Percentiles rank a stretch among this genome's conserved stretches.
These are phyloP conservation scores for Hyperopisus bebe DNA, from an alignment of 2,113 vertebrate genomes.

Conservation along the genomic window DNA sequence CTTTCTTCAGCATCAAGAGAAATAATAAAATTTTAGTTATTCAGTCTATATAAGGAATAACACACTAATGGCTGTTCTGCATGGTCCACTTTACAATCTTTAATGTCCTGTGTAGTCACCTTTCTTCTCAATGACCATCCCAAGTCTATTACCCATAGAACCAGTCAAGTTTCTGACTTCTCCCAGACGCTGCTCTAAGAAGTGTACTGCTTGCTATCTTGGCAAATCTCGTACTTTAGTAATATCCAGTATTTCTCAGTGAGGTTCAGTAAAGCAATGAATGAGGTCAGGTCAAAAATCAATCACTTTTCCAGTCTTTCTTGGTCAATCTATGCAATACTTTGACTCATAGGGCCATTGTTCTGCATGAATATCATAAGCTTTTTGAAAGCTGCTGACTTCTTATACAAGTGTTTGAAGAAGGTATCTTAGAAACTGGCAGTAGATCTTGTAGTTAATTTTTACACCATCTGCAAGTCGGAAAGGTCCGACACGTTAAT, in stretches of 20 bases:
- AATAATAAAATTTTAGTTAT: background rate
- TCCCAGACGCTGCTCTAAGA: background rate
- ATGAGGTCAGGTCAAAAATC: too few relatives aligned
- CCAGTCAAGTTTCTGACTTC: background rate
- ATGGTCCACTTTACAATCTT: background rate
- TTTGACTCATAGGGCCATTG: background rate
- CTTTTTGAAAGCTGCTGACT: background rate
- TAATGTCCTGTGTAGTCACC: background rate
- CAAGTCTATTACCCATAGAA: background rate
- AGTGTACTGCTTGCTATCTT: background rate
- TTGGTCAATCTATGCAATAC: background rate
- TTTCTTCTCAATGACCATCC: background rate
- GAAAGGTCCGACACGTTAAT: background rate
- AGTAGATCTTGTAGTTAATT: background rate
- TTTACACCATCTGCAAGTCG: background rate
- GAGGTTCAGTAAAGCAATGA: background rate
- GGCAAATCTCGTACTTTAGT: background rate
- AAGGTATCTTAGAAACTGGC: background rate
- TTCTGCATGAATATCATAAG: background rate
- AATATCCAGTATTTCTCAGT: background rate
- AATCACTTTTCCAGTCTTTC: background rate
- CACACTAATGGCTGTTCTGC: background rate
- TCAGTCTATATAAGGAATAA: background rate
- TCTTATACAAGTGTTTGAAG: background rate
- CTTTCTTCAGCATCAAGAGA: background rate